phyloP scores from a whole-genome alignment of 2,888 invertebrate genomes.

The Xylocampa areola region DNA sequence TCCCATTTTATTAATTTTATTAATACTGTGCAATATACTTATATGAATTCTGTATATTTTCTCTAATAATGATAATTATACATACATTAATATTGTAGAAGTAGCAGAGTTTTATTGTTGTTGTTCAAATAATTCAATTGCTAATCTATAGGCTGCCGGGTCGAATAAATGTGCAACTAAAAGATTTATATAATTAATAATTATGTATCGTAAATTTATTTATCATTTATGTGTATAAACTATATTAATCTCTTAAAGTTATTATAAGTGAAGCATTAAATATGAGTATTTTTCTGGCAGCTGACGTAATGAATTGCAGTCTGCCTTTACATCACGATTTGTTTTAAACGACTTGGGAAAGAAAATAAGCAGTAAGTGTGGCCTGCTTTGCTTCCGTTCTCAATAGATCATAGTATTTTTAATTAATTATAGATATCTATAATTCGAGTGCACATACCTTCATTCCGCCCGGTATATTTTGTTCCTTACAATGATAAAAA shows the following conservation, averaged over 20 bases:
- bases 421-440: not conserved
- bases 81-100: slow-evolving; percentile 33
- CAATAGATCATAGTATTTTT: not conserved
- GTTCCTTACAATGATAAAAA: slow-evolving; percentile 7
- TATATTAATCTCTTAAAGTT: no score
- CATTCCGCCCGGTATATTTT: slow-evolving; percentile 5
- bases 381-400: slow-evolving; percentile 3
- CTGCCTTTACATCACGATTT: not conserved
- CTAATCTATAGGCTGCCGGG: slow-evolving; percentile 2
- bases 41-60: slow-evolving; percentile 1
- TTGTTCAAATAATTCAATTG: slow-evolving; percentile 28
- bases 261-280: no score
- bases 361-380: not conserved
- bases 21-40: slow-evolving; percentile 2
- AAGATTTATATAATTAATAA: not conserved
- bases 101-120: slow-evolving; percentile 40
- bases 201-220: no score
- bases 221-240: no score
- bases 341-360: not conserved
- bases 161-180: not conserved
- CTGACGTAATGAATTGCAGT: not conserved
- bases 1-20: slow-evolving; percentile 3
- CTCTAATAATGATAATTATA: slow-evolving; percentile 14
- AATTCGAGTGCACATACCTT: not conserved
- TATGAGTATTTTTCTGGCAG: not conserved